Evolutionary conservation across 1,140 invertebrate species (phyloP), one percentile per base, ranked within the genome.

Genomic region (Pseudomyrmex cubaensis): DNA sequence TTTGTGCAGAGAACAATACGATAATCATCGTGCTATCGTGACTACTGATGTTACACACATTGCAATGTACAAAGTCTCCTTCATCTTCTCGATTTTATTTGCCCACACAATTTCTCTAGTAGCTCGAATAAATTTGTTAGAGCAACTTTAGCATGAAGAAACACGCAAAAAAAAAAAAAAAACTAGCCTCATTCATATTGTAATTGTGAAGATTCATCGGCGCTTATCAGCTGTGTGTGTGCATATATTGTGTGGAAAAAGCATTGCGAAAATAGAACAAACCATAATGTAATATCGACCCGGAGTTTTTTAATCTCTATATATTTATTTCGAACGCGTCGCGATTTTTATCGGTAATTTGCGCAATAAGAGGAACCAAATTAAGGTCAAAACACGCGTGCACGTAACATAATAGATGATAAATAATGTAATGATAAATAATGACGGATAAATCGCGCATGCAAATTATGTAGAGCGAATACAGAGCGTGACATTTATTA

Each of bases 71-170:
- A 7, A 35, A 35, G 0, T 35, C 7, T 44, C 48, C 50, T 59
- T 52, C n/a, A 1, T 15, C 7, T 70, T 7, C 25, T 56, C 66
- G 64, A 64, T 9, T 61, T 54, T 22, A 77, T 66, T 9, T 70
- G 35, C 59, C 35, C 22, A 13, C 20, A 20, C 20, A 70, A n/a
- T 35, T 78, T 78, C 64, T 80, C 54, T 35, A 22, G 17, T 54
- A 80, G 44, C 35, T 46, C 56, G 8, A 78, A 10, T 48, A 72
- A 80, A 52, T 80, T 72, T 20, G 54, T 48, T 67, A 9, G 52
- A 78, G 20, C 20, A 69, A 69, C 66, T 61, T 78, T 70, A 13
- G 22, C 20, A 48, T 5, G n/a, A 15, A 35, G 35, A 7, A 35
- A 59, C 54, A 35, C 22, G 1, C 8, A 20, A 20, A 20, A 20